phyloP scores from a whole-genome alignment of 2,888 invertebrate genomes.

The Drepanosiphum platanoidis region DNA sequence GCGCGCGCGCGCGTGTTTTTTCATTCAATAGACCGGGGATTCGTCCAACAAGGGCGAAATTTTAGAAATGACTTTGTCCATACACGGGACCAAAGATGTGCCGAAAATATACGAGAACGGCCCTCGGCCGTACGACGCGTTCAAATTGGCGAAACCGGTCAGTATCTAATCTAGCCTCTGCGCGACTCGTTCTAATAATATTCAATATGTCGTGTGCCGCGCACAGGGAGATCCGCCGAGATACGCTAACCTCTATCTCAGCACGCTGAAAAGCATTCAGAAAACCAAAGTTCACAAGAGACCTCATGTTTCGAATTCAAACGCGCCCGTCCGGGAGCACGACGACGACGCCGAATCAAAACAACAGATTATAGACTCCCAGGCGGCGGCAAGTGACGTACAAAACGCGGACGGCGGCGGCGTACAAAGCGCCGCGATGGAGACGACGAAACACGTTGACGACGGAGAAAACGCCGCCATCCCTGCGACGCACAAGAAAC shows the following conservation, averaged over 20 bases:
- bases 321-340: too few relatives aligned
- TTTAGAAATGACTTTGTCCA: constrained; percentile 47
- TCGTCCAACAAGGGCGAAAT: constrained; percentile 39
- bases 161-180: neutral
- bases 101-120: constrained; percentile 55
- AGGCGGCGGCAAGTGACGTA: too few relatives aligned
- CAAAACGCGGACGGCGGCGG: too few relatives aligned
- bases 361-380: too few relatives aligned
- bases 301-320: too few relatives aligned
- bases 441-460: too few relatives aligned
- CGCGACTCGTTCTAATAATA: neutral
- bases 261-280: neutral
- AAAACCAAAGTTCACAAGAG: neutral
- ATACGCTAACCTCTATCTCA: neutral
- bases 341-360: too few relatives aligned
- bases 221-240: constrained; percentile 9
- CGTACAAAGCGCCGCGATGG: too few relatives aligned
- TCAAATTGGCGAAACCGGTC: constrained; percentile 29
- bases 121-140: constrained; percentile 47
- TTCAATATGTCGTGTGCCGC: neutral
- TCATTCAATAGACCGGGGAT: constrained; percentile 42
- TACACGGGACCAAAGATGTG: constrained; percentile 61
- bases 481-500: too few relatives aligned
- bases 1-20: too few relatives aligned
- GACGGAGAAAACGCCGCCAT: too few relatives aligned